Evolutionary conservation across 2,113 vertebrate genomes (phyloP), one percentile per base, ranked within the genome.

Genomic region (Tychaedon coryphoeus): DNA sequence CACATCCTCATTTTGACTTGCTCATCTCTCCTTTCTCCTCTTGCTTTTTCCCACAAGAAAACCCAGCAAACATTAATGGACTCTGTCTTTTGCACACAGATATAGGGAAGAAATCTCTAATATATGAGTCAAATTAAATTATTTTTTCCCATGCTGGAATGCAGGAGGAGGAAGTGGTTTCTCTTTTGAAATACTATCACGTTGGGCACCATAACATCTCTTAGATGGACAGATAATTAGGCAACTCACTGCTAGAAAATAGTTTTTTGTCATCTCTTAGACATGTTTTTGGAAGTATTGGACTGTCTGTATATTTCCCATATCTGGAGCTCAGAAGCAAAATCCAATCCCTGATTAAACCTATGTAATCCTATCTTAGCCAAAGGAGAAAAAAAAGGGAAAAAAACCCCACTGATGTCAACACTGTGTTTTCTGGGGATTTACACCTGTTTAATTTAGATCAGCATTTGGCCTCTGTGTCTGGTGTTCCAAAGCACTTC

Each of bases 361-460:
- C 70, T 47, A 23, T 82, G 86, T 91, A 82, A 95, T 92, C 87
- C 80, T 85, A 38, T 45, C 1, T 67, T 64, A 79, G 70, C 50
- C 66, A 73, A 57, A 92, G 57, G 33, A 34, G 25, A 5, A 24
- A 29, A 80, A 31, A 8, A 6, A 13, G 12, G 12, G 6, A 6
- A 10, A 50, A 78, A 77, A 77, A 19, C n/a, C 24, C 0, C 50
- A 83, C 7, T 83, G 74, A 88, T 96, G 79, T 88, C 75, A 90
- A 78, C 50, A 10, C 65, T 65, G 82, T 48, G 26, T 64, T 91
- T 89, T 75, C 57, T 65, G 77, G 85, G 87, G 82, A 71, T 83
- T 93, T 90, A 33, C 34, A 74, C 54, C 78, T 79, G 47, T 94
- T 95, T 75, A 72, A 73, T 91, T 95, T 70, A 73, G 66, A 83